Base-by-base conservation (phyloP, 1,140 invertebrate genomes). In the Zaprionus gabonicus region DNA sequence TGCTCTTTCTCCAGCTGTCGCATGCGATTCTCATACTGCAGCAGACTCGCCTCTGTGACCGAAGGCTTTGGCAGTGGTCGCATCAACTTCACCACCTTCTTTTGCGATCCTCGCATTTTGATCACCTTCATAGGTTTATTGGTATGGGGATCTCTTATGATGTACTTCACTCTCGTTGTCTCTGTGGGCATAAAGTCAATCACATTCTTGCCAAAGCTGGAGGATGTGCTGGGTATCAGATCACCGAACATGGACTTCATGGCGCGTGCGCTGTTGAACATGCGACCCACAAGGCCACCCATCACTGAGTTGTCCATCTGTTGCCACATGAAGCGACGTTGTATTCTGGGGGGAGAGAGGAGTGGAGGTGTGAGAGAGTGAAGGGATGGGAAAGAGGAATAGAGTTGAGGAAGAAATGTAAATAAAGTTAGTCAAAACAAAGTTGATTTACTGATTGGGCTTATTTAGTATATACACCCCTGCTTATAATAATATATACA, bases 281-380 rank as follows among this genome's bases (percentile, higher is more conserved):
- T 92, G 1, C 91, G 69, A 4, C 80, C 82, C 51, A 92, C 67
- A 3, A 92, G 67, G 0, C 80, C 81, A 25, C 85, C 84, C 78
- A 92, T 86, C 6, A 92, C 68, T 0, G 85, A 72, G 46, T 91
- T 86, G 55, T 91, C 91, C 87, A 92, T 92, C 72, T 92, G 75
- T 46, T 92, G 80, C 91, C 91, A 92, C 91, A 92, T 92, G 49
- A 92, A 92, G 36, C 91, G 91, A 0, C 91, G 87, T 17, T 92
- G 87, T 20, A 91, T 81, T 77, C 91, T 92, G 3, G 9, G 20
- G 9, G 9, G 3, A 34, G 31, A 34, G 31, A 34, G 9, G 2
- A n/a, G n/a, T n/a, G n/a, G n/a, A n/a, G 20, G 20, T 3, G 3
- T 10, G 9, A 49, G 20, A 20, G 5, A 20, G 28, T 25, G 4